Evolutionary conservation across 2,797 vertebrate genomes (phyloP), one percentile per base, ranked within the genome.

Genomic region (Malacoraja senta): DNA sequence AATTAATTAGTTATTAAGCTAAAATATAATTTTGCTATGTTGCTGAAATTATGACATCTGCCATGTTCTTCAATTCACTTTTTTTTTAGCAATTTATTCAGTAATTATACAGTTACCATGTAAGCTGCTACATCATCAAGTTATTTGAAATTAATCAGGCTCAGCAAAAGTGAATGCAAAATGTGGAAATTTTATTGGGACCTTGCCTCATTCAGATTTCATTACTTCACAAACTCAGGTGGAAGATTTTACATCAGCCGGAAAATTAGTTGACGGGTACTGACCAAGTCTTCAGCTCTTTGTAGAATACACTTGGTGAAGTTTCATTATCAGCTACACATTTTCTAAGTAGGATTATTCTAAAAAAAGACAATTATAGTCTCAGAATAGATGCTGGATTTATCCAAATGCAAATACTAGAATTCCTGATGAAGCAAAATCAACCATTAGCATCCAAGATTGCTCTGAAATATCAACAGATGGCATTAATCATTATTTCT

Each of bases 141-240:
- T 76, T 76, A 76, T 76, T 76, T 76, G 26, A 76, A 92, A n/a
- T 76, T 38, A 24, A 92, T 44, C 71, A 76, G 26, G 90, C 35
- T 68, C 90, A 76, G 72, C 90, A 92, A 68, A 88, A 92, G 26
- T 76, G 24, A 88, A 53, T 76, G 38, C 38, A 76, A 92, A 26
- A 44, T 58, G 44, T 29, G 44, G 12, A 74, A 58, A 92, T 53
- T 44, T 76, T 26, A 92, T 8, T 72, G 35, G 44, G 32, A n/a
- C 53, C 38, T 74, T 74, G 13, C 29, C 72, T 74, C 90, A 76
- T 76, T 74, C 26, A 76, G 90, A 58, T 72, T 74, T 76, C 90
- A 92, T 76, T 92, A 76, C 13, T 91, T 68, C 29, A 19, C 19
- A 17, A 7, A 29, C 15, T 88, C 29, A 32, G 58, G 83, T 32